These are phyloP conservation scores for Archilochus colubris DNA, from an alignment of 2,113 vertebrate genomes.

Conservation along the genomic window DNA sequence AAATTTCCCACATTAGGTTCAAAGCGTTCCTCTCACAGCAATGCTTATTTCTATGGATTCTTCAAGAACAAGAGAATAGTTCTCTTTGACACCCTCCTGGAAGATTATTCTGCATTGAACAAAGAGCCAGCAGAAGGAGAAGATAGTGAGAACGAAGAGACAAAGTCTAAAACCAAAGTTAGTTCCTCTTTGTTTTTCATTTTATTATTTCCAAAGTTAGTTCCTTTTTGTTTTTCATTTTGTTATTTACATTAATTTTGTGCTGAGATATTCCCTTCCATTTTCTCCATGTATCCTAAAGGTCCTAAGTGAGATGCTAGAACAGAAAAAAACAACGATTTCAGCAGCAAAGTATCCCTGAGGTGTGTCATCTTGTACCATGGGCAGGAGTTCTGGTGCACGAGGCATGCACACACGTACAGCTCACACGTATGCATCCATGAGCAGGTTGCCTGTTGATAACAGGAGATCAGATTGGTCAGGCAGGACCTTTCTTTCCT, in stretches of 20 bases:
- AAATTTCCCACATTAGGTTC: constrained; percentile 81
- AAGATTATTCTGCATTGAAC: constrained; percentile 93
- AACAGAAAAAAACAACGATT: background rate
- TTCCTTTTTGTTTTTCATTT: background rate
- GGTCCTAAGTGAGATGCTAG: background rate
- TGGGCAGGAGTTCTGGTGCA: background rate
- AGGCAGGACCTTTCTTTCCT: too few species aligned
- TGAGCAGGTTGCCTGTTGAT: too few species aligned
- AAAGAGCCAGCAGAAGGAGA: constrained; percentile 80
- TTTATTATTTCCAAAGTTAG: constrained; percentile 69
- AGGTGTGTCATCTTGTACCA: background rate
- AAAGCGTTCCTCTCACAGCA: constrained; percentile 98
- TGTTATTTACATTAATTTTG: background rate
- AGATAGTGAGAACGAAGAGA: constrained; percentile 74
- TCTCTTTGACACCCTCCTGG: constrained; percentile 95
- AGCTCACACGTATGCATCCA: background rate
- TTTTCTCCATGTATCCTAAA: background rate
- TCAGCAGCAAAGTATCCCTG: background rate
- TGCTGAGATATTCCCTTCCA: background rate
- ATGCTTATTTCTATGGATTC: constrained; percentile 99
- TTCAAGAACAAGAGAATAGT: constrained; percentile 99
- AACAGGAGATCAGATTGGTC: too few species aligned
- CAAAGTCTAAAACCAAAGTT: constrained; percentile 83
- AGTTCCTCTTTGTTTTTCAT: constrained; percentile 29
- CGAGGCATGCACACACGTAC: rapidly evolving